Conservation (phyloP, 2,113 vertebrate species). For the Shinisaurus crocodilurus region DNA sequence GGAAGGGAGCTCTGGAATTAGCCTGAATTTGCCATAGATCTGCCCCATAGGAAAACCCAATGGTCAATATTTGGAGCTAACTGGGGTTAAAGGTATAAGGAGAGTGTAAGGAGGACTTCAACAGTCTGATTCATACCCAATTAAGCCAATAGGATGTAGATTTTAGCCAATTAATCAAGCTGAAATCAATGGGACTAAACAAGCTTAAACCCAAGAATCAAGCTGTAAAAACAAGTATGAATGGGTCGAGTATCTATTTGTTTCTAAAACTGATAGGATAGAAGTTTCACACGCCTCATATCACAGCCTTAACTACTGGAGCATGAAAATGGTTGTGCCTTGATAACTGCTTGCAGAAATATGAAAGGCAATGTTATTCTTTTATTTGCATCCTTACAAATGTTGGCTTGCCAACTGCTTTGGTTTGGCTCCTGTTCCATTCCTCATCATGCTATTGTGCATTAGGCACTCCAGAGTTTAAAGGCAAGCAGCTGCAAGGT, state of each 20-base stretch:
- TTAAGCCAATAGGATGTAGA: not conserved
- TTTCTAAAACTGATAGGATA: not conserved
- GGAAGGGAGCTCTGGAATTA: not conserved
- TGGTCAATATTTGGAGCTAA: not conserved
- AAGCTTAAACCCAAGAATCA: not conserved
- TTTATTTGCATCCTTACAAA: not conserved
- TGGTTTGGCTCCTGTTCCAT: conserved; percentile 15
- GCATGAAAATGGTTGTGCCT: not conserved
- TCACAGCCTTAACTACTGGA: not conserved
- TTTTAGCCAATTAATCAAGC: not conserved
- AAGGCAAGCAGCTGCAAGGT: conserved; percentile 4
- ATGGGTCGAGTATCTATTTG: not conserved
- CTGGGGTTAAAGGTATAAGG: not conserved
- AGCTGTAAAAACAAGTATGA: not conserved
- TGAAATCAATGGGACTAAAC: conserved; percentile 3
- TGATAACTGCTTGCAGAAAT: conserved; percentile 1
- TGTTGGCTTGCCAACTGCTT: not conserved
- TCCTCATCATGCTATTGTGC: not conserved
- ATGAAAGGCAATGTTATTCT: not conserved
- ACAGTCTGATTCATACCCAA: not conserved
- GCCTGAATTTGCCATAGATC: not conserved
- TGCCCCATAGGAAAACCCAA: not conserved
- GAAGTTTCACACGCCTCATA: not conserved
- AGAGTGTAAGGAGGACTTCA: fast-evolving
- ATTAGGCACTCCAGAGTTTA: not conserved